phyloP scores from a whole-genome alignment of 2,797 vertebrate species.

The Coendou prehensilis region DNA sequence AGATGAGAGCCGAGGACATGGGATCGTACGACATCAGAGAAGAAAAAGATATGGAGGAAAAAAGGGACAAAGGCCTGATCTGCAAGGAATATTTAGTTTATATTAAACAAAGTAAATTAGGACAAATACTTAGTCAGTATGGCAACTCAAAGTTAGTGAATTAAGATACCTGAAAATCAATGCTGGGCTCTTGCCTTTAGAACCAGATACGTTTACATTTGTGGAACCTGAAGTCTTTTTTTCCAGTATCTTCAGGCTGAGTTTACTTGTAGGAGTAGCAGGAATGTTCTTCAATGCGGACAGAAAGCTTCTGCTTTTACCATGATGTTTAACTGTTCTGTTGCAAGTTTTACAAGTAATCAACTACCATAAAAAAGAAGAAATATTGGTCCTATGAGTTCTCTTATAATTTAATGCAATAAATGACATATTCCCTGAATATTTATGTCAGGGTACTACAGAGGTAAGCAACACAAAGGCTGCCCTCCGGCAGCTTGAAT shows the following conservation, averaged over 20 bases:
- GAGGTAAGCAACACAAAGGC: background rate
- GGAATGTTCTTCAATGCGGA: conserved; percentile 83
- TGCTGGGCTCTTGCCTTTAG: conserved; percentile 84
- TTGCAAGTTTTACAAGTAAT: conserved; percentile 96
- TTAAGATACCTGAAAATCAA: conserved; percentile 87
- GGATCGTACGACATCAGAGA: background rate
- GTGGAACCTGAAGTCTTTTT: conserved; percentile 67
- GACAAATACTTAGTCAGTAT: background rate
- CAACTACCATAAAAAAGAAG: conserved; percentile 90
- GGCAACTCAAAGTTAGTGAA: conserved; percentile 32
- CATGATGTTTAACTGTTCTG: conserved; percentile 91
- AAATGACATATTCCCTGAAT: conserved; percentile 36
- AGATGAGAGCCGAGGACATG: background rate
- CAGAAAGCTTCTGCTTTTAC: conserved; percentile 92
- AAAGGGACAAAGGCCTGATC: background rate
- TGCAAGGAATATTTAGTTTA: background rate
- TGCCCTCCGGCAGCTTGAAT: background rate
- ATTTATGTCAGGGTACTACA: background rate
- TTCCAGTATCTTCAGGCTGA: conserved; percentile 77
- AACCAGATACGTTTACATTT: conserved; percentile 77
- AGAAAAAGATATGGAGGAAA: background rate
- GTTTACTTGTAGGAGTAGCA: conserved; percentile 86
- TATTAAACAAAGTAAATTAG: background rate
- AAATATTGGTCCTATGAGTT: background rate
- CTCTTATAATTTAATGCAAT: conserved; percentile 57